These are phyloP conservation scores for Nansenia antarctica DNA, from an alignment of 2,113 vertebrate species.

Conservation along the genomic window DNA sequence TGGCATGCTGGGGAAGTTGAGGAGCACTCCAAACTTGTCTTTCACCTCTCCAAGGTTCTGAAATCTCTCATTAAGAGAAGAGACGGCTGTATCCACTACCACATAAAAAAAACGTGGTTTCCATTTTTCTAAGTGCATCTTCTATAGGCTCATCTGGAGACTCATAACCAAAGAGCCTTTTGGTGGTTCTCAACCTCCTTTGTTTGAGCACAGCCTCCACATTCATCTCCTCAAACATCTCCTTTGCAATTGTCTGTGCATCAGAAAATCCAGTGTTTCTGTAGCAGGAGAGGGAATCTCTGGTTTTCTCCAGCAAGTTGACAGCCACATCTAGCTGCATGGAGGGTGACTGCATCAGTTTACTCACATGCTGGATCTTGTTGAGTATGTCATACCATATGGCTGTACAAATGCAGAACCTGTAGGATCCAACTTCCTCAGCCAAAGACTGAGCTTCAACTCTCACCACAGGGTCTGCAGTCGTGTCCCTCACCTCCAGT, in stretches of 20 bases:
- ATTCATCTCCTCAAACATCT: slow-evolving; percentile 25
- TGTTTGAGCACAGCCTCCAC: slow-evolving; percentile 32
- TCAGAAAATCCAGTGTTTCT: slow-evolving; percentile 28
- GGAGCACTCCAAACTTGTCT: slow-evolving; percentile 13
- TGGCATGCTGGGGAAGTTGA: slow-evolving; percentile 6
- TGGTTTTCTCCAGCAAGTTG: slow-evolving; percentile 24
- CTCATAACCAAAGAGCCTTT: slow-evolving; percentile 24
- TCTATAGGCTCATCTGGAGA: slow-evolving; percentile 25
- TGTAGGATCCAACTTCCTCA: slow-evolving; percentile 41
- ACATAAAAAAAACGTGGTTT: slow-evolving; percentile 11
- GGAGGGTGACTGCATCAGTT: slow-evolving; percentile 20
- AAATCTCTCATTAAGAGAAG: slow-evolving; percentile 8
- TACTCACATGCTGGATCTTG: slow-evolving; percentile 15
- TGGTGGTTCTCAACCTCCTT: slow-evolving; percentile 31
- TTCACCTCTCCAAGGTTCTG: slow-evolving; percentile 3
- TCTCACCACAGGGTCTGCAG: slow-evolving; percentile 11
- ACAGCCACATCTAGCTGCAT: slow-evolving; percentile 33
- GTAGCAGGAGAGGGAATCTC: slow-evolving; percentile 1
- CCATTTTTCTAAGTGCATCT: slow-evolving; percentile 9
- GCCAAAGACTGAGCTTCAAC: slow-evolving; percentile 38
- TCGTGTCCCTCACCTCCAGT: neutral
- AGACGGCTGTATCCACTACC: slow-evolving; percentile 13
- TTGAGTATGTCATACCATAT: slow-evolving; percentile 39
- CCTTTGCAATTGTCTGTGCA: slow-evolving; percentile 26
- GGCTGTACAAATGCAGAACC: slow-evolving; percentile 26